These are phyloP conservation scores for Anoura caudifer DNA, from an alignment of 2,113 vertebrate species.

Conservation along the genomic window DNA sequence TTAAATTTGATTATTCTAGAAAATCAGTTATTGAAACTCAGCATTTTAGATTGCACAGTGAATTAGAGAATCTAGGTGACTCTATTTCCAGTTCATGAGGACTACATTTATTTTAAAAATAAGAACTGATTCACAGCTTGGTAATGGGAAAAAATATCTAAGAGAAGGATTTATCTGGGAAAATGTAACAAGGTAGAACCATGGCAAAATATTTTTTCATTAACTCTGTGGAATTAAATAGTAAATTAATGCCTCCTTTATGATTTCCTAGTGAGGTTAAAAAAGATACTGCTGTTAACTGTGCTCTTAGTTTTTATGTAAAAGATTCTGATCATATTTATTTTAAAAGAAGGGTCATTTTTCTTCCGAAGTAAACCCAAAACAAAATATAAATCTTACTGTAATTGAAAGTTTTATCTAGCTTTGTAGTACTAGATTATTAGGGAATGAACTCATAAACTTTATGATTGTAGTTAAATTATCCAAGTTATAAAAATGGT, in stretches of 20 bases:
- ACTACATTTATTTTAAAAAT: constrained; percentile 1
- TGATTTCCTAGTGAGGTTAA: constrained; percentile 1
- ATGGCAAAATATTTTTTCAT: background rate
- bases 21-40: background rate
- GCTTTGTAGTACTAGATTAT: background rate
- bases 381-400: background rate
- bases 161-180: background rate
- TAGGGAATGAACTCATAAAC: background rate
- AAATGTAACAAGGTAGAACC: background rate
- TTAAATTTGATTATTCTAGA: constrained; percentile 37
- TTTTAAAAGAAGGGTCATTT: constrained; percentile 23
- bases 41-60: constrained; percentile 2
- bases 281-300: background rate
- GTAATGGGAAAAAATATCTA: background rate
- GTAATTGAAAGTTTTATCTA: background rate
- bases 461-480: background rate
- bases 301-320: background rate
- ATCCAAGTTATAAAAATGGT: background rate
- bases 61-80: background rate
- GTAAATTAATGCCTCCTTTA: background rate
- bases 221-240: background rate
- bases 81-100: background rate
- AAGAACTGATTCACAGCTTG: background rate
- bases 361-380: background rate
- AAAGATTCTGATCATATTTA: background rate